phyloP scores from a whole-genome alignment of 2,888 invertebrate genomes.

The Amphipyra berbera region DNA sequence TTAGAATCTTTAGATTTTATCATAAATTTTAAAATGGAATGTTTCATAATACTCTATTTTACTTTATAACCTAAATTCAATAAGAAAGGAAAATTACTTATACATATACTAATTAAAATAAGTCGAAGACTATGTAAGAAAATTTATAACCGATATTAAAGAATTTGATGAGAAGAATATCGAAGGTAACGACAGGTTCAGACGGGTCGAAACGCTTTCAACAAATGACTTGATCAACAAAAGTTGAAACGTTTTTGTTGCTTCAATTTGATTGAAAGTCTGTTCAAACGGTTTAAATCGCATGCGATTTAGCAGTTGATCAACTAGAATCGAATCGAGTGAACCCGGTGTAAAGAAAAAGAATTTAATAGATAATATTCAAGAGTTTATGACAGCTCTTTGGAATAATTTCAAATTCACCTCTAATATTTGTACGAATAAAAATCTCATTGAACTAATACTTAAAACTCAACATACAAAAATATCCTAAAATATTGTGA shows the following conservation, averaged over 20 bases:
- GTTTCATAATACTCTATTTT: constrained; percentile 36
- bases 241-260: no score
- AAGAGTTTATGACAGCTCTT: constrained; percentile 64
- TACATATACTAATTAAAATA: constrained; percentile 10
- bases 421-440: constrained; percentile 57
- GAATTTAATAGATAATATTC: constrained; percentile 29
- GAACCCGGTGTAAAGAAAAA: constrained; percentile 29
- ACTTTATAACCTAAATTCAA: constrained; percentile 30
- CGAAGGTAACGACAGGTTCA: no score
- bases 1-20: constrained; percentile 28
- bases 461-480: constrained; percentile 31
- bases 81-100: constrained; percentile 10
- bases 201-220: no score
- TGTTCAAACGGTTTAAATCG: no score
- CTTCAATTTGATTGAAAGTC: no score
- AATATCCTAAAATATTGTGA: constrained; percentile 69
- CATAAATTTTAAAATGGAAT: constrained; percentile 49
- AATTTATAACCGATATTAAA: constrained; percentile 18
- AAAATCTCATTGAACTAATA: constrained; percentile 43
- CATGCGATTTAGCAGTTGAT: no score
- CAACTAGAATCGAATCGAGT: no score
- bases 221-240: no score
- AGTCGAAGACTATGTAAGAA: constrained; percentile 9
- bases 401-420: constrained; percentile 62
- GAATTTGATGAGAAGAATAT: constrained; percentile 8